Evolutionary conservation across 2,888 invertebrate genomes (phyloP).

Genomic region (Hyppa rectilinea): DNA sequence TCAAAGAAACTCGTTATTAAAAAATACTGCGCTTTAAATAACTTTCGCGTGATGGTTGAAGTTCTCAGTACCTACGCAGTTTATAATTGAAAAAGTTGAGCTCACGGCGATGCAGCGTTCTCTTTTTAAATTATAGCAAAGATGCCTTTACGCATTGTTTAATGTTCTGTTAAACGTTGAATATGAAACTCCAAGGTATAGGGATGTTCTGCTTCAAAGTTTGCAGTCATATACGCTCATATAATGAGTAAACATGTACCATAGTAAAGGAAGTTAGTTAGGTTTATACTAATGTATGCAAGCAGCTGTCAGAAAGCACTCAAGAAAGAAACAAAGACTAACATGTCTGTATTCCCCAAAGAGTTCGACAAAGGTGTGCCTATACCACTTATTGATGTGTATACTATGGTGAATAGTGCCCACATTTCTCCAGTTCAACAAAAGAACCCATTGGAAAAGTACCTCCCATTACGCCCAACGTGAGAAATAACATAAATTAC

Average conservation of each 20-base stretch:
- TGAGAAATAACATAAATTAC: constrained; percentile 36
- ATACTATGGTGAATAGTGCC: neutral
- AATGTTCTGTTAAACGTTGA: constrained; percentile 9
- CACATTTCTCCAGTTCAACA: neutral
- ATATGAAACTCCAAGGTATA: neutral
- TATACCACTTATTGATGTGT: neutral
- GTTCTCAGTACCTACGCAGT: constrained; percentile 57
- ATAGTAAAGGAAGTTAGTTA: neutral
- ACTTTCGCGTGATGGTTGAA: constrained; percentile 55
- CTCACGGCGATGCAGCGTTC: constrained; percentile 42
- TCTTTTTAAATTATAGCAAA: constrained; percentile 44
- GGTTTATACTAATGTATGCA: neutral
- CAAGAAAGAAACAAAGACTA: neutral
- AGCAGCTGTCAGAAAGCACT: neutral
- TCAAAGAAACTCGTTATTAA: constrained; percentile 56
- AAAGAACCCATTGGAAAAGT: constrained; percentile 10
- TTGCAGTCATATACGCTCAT: constrained; percentile 11
- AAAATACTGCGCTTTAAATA: constrained; percentile 60
- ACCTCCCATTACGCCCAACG: constrained; percentile 21
- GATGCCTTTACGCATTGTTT: constrained; percentile 43
- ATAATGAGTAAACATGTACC: constrained; percentile 16
- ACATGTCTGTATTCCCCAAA: neutral
- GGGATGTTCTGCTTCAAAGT: constrained; percentile 1
- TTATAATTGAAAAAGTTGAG: constrained; percentile 67
- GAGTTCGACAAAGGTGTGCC: neutral